Percentiles rank a stretch among this genome's conserved stretches.
Conservation (phyloP, 1,140 invertebrate species). For the Agrypnia vestita region DNA sequence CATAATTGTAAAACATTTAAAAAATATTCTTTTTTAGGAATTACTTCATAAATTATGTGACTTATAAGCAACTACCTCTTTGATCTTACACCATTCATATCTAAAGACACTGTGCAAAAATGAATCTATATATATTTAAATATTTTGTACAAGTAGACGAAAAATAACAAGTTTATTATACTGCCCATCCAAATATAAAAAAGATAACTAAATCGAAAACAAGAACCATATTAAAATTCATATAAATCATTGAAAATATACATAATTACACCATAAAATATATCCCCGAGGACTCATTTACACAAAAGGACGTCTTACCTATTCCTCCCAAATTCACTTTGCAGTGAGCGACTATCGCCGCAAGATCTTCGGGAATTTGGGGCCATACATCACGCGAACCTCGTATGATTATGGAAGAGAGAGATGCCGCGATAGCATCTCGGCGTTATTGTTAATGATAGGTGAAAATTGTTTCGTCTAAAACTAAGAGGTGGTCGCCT, state of each 20-base stretch:
- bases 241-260: conserved; percentile 62
- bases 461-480: conserved; percentile 61
- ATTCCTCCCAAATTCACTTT: conserved; percentile 49
- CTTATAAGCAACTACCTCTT: too few species aligned
- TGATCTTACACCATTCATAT: too few species aligned
- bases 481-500: conserved; percentile 50
- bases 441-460: conserved; percentile 55
- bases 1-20: too few species aligned
- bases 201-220: too few species aligned
- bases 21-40: too few species aligned
- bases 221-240: conserved; percentile 55
- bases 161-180: too few species aligned
- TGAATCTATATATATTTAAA: too few species aligned
- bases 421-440: conserved; percentile 50
- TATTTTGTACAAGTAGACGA: too few species aligned
- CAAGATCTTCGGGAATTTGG: conserved; percentile 47
- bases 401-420: conserved; percentile 25
- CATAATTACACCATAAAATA: conserved; percentile 61
- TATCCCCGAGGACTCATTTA: conserved; percentile 60
- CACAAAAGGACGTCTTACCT: conserved; percentile 54
- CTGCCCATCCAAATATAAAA: too few species aligned
- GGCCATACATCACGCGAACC: conserved; percentile 54
- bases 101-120: too few species aligned
- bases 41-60: too few species aligned
- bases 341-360: conserved; percentile 10